A percentile compares a stretch with the other conserved stretches of the same genome.
Conservation (phyloP, 2,888 invertebrate species). For the Xanthia togata region DNA sequence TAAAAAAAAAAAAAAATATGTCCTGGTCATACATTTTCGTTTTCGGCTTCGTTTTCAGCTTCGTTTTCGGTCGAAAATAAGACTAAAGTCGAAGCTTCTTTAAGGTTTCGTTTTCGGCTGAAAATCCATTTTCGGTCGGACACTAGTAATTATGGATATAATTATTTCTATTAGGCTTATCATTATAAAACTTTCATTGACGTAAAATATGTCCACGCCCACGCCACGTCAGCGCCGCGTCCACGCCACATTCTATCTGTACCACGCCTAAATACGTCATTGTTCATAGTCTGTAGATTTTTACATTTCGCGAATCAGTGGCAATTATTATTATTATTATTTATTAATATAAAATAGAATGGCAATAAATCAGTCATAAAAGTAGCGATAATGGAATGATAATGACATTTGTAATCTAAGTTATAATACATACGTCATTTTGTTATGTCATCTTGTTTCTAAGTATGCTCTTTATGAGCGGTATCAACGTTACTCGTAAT, state of each 20-base stretch:
- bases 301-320: constrained; percentile 46
- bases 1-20: too few relatives aligned
- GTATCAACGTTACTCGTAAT: constrained; percentile 51
- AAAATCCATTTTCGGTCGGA: too few relatives aligned
- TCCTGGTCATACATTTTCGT: too few relatives aligned
- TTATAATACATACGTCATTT: constrained; percentile 35
- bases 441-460: constrained; percentile 44
- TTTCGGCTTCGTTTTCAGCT: too few relatives aligned
- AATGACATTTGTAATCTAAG: constrained; percentile 47
- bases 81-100: too few relatives aligned
- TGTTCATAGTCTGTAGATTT: constrained; percentile 27
- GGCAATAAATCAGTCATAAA: constrained; percentile 58
- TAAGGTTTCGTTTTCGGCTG: too few relatives aligned
- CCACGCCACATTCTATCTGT: constrained; percentile 1
- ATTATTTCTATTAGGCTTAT: too few relatives aligned
- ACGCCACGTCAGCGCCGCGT: background rate
- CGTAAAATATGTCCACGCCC: background rate
- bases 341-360: too few relatives aligned
- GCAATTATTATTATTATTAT: too few relatives aligned
- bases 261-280: constrained; percentile 33
- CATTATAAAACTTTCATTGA: too few relatives aligned
- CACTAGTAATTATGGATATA: too few relatives aligned
- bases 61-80: too few relatives aligned
- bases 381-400: constrained; percentile 53
- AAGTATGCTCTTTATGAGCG: constrained; percentile 36